These are phyloP conservation scores for Cynoglossus semilaevis DNA, from an alignment of 2,113 vertebrate genomes.

Conservation along the genomic window DNA sequence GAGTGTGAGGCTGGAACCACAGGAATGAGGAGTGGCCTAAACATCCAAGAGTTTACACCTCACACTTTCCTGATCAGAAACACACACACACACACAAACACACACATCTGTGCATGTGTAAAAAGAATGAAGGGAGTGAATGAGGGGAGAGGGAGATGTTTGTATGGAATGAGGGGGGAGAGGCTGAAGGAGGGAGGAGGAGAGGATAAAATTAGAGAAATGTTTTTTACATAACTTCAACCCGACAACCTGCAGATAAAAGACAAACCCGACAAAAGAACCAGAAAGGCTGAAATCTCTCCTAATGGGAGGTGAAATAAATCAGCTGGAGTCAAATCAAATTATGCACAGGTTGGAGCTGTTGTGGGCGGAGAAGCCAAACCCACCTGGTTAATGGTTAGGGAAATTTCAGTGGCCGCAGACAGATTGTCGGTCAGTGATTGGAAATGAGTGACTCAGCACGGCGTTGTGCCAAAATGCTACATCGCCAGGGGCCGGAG, in stretches of 20 bases:
- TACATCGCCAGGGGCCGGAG: neutral
- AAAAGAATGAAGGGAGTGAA: conserved; percentile 24
- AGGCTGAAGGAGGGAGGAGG: conserved; percentile 6
- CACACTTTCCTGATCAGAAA: conserved; percentile 29
- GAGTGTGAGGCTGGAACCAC: conserved; percentile 2
- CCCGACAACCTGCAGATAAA: conserved; percentile 4
- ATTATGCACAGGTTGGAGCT: conserved; percentile 19
- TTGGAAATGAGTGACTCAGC: conserved; percentile 23
- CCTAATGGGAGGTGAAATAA: neutral
- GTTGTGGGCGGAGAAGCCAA: conserved; percentile 3
- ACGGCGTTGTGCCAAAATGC: conserved; percentile 33
- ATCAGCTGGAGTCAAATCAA: neutral
- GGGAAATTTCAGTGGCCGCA: neutral
- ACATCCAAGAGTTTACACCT: conserved; percentile 25
- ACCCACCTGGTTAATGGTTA: conserved; percentile 18
- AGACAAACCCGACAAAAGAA: neutral
- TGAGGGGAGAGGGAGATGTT: conserved; percentile 22
- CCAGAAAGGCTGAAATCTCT: neutral
- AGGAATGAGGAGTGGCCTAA: conserved; percentile 42
- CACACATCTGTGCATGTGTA: conserved; percentile 1
- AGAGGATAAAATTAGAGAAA: conserved; percentile 29
- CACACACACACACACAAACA: conserved; percentile 9
- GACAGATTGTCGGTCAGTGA: conserved; percentile 22
- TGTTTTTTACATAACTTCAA: conserved; percentile 18
- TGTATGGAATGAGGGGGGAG: conserved; percentile 48